Percentiles rank a stretch among this genome's conserved stretches.
These are phyloP conservation scores for Myathropa florea DNA, from an alignment of 2,888 invertebrate species.

Conservation along the genomic window DNA sequence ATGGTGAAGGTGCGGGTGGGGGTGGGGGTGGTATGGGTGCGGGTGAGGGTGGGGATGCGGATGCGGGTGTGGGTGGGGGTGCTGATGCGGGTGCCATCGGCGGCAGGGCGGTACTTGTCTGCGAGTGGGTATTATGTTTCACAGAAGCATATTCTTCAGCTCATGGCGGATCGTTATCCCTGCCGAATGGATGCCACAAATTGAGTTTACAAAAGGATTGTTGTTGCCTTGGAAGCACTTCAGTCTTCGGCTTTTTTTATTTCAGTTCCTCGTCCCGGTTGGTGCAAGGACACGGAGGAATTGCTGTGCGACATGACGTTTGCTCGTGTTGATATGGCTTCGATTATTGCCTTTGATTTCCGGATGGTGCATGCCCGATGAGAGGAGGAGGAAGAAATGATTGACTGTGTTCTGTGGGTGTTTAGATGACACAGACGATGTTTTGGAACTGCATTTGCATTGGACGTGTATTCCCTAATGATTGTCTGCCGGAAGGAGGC, in stretches of 20 bases:
- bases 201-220: constrained; percentile 19
- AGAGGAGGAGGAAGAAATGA: no score
- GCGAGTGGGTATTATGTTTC: constrained; percentile 5
- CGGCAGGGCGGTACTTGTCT: background rate
- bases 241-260: background rate
- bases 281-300: background rate
- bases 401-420: no score
- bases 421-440: no score
- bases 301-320: constrained; percentile 39
- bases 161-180: background rate
- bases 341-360: constrained; percentile 15
- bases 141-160: constrained; percentile 9
- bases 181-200: constrained; percentile 9
- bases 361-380: background rate
- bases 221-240: constrained; percentile 11
- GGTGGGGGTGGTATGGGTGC: no score
- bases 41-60: background rate
- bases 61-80: no score
- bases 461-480: no score
- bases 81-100: background rate
- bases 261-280: background rate
- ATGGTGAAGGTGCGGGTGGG: background rate
- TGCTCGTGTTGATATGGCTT: constrained; percentile 39
- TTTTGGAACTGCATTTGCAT: no score
- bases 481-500: no score